Evolutionary conservation across 2,888 invertebrate species (phyloP), one percentile per base, ranked within the genome.

Genomic region (Yponomeuta evonymella): DNA sequence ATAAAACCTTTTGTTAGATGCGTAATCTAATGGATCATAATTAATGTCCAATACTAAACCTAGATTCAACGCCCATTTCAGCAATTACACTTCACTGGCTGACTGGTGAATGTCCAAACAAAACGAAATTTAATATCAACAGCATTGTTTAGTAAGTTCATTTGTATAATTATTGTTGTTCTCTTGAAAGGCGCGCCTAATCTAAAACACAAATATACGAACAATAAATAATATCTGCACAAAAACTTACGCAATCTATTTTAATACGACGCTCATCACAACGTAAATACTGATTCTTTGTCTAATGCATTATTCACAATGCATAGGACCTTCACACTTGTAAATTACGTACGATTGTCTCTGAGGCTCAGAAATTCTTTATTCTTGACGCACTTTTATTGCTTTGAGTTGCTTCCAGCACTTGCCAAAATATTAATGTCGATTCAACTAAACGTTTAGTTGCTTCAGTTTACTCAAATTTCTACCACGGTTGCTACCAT

Each of bases 211-310:
- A 58, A 58, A 58, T 58, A 12, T 67, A 36, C 74, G 72, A 74
- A 78, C 75, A 75, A 75, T 15, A 2, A 58, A 15, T 58, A 15
- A 58, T 15, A 58, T 58, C 15, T 58, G 5, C 15, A 58, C 15
- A 58, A 58, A 58, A 12, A 58, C 51, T 58, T 58, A 15, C 15
- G 51, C 15, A 58, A 58, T 58, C 51, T 15, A 15, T 58, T 58
- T 58, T 15, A 58, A 58, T 43, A 58, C 15, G 51, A 12, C 51
- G 51, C 51, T 15, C 43, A 43, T 58, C 51, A 58, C 15, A 12
- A 15, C 12, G 15, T 58, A 15, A 58, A 58, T 15, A 15, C 12
- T 15, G 12, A 58, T 58, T 58, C 51, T 58, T 12, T 58, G 43
- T 43, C 8, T 5, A 15, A 58, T 58, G 12, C 51, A 58, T 58